A percentile compares a stretch with the other conserved stretches of the same genome.
Evolutionary conservation across 2,888 invertebrate species (phyloP).

Genomic region (Aleiodes leptofemur): DNA sequence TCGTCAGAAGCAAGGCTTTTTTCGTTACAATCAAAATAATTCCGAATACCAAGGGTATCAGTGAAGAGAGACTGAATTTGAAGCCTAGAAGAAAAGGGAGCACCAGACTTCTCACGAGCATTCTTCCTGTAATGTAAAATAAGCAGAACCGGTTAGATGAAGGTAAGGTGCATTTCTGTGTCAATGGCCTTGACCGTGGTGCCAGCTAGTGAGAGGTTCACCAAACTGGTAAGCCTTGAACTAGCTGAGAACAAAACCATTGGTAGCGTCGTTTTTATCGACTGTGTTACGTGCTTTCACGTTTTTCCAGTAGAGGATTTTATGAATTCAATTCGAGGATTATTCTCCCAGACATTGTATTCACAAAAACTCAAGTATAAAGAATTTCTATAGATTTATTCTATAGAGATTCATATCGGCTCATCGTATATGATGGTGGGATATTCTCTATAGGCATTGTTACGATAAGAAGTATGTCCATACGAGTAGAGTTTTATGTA

Average conservation of each 20-base stretch:
- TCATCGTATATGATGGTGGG: no score
- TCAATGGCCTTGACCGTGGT: constrained; percentile 68
- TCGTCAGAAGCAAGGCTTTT: constrained; percentile 86
- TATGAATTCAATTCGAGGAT: background rate
- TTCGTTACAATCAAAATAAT: constrained; percentile 84
- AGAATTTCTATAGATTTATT: no score
- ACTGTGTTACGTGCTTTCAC: constrained; percentile 32
- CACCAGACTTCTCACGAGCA: constrained; percentile 84
- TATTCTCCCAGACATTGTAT: no score
- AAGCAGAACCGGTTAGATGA: constrained; percentile 44
- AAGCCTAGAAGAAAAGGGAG: constrained; percentile 87
- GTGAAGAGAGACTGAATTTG: constrained; percentile 86
- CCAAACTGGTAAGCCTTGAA: constrained; percentile 52
- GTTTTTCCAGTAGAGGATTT: constrained; percentile 38
- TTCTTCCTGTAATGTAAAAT: constrained; percentile 79
- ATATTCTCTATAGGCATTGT: no score
- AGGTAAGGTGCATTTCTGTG: background rate
- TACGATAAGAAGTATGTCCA: no score
- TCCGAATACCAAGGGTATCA: constrained; percentile 85
- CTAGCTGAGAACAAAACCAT: constrained; percentile 2
- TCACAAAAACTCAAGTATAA: no score
- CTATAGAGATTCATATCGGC: no score
- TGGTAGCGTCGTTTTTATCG: constrained; percentile 23
- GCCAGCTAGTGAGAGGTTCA: constrained; percentile 60
- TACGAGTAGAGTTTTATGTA: no score